Evolutionary conservation across 2,797 vertebrate species (phyloP).

Genomic region (Sebastes trivittatus): DNA sequence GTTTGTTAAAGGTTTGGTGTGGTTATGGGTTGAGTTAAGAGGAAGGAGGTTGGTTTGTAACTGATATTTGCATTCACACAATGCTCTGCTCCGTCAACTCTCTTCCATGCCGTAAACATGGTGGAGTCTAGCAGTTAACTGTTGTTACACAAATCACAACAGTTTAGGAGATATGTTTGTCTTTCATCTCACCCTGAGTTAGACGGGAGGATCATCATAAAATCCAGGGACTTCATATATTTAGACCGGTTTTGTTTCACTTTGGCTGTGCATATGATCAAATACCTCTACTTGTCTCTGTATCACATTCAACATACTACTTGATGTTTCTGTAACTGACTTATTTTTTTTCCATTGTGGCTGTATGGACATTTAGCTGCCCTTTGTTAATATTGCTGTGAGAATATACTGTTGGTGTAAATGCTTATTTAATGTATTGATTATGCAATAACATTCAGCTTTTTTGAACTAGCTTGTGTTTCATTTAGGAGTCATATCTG

Average conservation of each 20-base stretch:
- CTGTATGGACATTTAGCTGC: conserved; percentile 38
- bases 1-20: not conserved
- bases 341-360: conserved; percentile 19
- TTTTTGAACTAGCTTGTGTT: conserved; percentile 43
- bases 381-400: conserved; percentile 47
- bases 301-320: conserved; percentile 17
- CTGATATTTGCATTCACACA: not conserved
- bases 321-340: conserved; percentile 37
- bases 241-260: conserved; percentile 17
- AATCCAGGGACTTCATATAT: conserved; percentile 2
- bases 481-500: conserved; percentile 38
- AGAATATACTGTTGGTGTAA: conserved; percentile 54
- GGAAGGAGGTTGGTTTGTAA: not conserved
- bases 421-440: conserved; percentile 65
- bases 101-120: conserved; percentile 37
- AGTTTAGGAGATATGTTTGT: not conserved
- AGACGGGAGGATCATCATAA: not conserved
- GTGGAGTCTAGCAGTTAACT: not conserved
- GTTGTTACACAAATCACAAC: not conserved
- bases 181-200: not conserved
- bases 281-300: conserved; percentile 57
- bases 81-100: not conserved
- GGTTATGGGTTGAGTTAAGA: not conserved
- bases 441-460: conserved; percentile 59
- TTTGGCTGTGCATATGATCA: conserved; percentile 41